phyloP scores from a whole-genome alignment of 2,113 vertebrate genomes.

The Saimiri boliviensis region DNA sequence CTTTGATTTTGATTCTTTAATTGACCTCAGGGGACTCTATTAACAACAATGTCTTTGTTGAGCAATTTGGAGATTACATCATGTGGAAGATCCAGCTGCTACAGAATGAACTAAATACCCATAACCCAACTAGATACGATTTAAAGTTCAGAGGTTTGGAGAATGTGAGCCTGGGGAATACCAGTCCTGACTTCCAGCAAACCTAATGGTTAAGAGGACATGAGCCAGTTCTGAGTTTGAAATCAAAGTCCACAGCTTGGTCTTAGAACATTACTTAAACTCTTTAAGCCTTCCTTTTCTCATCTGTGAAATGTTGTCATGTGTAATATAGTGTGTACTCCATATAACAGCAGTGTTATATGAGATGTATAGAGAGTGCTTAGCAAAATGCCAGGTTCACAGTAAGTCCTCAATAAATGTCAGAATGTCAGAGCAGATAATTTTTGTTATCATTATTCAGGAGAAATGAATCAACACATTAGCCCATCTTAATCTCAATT shows the following conservation, averaged over 20 bases:
- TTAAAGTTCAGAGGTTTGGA: not conserved
- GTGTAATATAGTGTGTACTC: not conserved
- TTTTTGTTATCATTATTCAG: not conserved
- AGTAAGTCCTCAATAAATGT: not conserved
- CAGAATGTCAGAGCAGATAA: not conserved
- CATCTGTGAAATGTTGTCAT: not conserved
- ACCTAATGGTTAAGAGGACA: not conserved
- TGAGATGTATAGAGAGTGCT: not conserved
- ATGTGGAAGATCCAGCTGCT: not conserved
- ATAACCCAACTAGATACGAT: not conserved
- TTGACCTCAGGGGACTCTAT: not conserved
- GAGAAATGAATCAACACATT: not conserved
- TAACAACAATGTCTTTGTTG: constrained; percentile 24
- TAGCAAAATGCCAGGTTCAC: not conserved
- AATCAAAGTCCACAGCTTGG: not conserved
- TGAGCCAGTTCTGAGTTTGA: not conserved
- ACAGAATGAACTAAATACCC: not conserved
- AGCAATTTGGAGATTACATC: not conserved
- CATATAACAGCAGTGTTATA: not conserved
- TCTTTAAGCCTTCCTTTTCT: not conserved
- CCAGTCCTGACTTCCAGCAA: not conserved
- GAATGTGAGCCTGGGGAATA: not conserved
- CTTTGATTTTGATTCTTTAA: not conserved
- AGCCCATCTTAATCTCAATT: not conserved
- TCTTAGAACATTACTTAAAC: not conserved